Conservation (phyloP, 2,113 vertebrate genomes). For the Catharus bicknelli region DNA sequence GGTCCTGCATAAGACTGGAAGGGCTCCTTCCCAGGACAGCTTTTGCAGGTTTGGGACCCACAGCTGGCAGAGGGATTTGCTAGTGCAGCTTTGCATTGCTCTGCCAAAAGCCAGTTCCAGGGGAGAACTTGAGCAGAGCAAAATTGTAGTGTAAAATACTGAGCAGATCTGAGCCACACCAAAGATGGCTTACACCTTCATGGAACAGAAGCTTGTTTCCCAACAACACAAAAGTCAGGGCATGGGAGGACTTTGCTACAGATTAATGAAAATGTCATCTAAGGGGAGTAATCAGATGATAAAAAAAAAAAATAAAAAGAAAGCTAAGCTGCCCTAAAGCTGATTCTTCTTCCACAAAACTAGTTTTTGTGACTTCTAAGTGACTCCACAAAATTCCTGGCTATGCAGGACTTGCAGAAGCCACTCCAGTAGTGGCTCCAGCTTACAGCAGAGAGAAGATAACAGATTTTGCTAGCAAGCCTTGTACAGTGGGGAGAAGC, state of each 20-base stretch:
- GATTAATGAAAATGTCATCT: not conserved
- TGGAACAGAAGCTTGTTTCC: not conserved
- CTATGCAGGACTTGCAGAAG: not conserved
- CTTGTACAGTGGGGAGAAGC: not conserved
- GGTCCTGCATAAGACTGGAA: not conserved
- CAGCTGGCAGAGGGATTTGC: not conserved
- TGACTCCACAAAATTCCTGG: not conserved
- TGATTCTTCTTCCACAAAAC: not conserved
- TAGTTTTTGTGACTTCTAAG: not conserved
- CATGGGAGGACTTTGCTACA: not conserved
- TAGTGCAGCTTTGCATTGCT: not conserved
- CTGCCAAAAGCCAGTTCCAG: not conserved
- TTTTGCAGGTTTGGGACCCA: not conserved
- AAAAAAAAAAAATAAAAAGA: not conserved
- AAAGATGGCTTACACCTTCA: not conserved
- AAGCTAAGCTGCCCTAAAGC: not conserved
- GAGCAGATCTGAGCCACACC: not conserved
- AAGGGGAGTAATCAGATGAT: not conserved
- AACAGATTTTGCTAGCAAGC: not conserved
- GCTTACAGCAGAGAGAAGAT: not conserved
- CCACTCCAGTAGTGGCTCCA: not conserved
- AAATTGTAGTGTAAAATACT: not conserved
- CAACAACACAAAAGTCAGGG: not conserved
- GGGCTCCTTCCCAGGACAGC: not conserved
- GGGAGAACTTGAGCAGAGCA: not conserved